These are phyloP conservation scores for Eutrigla gurnardus DNA, from an alignment of 2,797 vertebrate species.

Conservation along the genomic window DNA sequence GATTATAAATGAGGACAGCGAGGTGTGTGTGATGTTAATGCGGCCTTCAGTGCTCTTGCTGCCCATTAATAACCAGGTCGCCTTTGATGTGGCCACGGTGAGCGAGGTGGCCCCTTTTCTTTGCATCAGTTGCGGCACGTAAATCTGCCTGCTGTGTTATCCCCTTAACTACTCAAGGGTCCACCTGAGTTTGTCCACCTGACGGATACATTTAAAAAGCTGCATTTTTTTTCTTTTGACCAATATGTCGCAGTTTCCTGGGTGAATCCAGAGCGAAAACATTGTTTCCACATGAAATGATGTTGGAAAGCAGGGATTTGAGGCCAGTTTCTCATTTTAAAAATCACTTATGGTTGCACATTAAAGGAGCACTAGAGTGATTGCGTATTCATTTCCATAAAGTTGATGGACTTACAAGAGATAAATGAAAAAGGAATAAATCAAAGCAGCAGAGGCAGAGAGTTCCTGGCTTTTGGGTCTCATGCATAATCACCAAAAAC, in stretches of 20 bases:
- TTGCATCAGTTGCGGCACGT: slow-evolving; percentile 77
- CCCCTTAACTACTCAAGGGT: slow-evolving; percentile 80
- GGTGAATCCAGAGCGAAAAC: too few species aligned
- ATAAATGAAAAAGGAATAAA: background rate
- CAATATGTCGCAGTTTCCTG: slow-evolving; percentile 3
- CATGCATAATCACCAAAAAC: background rate
- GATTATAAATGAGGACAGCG: slow-evolving; percentile 62
- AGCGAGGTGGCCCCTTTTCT: slow-evolving; percentile 73
- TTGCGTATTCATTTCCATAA: background rate
- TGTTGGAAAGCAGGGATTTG: background rate
- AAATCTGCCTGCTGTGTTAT: slow-evolving; percentile 79
- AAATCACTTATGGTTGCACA: background rate
- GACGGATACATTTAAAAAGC: slow-evolving; percentile 50
- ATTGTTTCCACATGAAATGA: background rate
- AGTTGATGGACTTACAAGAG: background rate
- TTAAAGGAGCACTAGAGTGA: background rate
- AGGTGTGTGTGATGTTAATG: slow-evolving; percentile 74
- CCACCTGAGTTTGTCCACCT: slow-evolving; percentile 72
- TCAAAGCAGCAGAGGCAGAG: background rate
- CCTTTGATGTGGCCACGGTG: slow-evolving; percentile 82
- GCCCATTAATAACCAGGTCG: slow-evolving; percentile 75
- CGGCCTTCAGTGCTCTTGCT: slow-evolving; percentile 69
- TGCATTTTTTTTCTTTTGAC: slow-evolving; percentile 46
- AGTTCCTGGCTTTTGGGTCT: background rate
- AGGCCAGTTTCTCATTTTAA: background rate